A percentile compares a stretch with the other conserved stretches of the same genome.
Conservation (phyloP, 2,797 vertebrate species). For the Poecilia picta region DNA sequence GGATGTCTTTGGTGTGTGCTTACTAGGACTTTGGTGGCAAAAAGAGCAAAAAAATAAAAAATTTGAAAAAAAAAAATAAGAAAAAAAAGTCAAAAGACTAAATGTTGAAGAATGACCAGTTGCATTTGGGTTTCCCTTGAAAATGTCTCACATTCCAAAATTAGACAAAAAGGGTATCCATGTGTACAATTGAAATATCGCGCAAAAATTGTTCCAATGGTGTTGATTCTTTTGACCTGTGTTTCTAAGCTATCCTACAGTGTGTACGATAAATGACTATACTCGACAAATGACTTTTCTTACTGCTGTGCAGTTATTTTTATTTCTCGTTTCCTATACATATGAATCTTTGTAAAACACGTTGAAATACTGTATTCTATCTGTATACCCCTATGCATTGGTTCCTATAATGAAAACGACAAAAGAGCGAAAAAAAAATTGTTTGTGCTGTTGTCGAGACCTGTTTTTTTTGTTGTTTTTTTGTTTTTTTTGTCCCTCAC, state of each 20-base stretch:
- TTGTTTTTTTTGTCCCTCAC: slow-evolving; percentile 1
- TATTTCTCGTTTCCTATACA: slow-evolving; percentile 82
- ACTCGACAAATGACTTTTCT: slow-evolving; percentile 84
- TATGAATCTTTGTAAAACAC: slow-evolving; percentile 85
- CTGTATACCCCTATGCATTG: slow-evolving; percentile 86
- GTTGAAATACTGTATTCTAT: slow-evolving; percentile 84
- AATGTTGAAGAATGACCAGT: slow-evolving; percentile 73
- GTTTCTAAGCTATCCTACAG: slow-evolving; percentile 78
- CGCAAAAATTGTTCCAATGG: slow-evolving; percentile 75
- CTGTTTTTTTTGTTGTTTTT: slow-evolving; percentile 47
- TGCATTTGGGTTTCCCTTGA: slow-evolving; percentile 70
- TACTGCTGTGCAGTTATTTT: slow-evolving; percentile 89
- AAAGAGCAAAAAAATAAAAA: slow-evolving; percentile 25
- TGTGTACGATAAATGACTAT: slow-evolving; percentile 84
- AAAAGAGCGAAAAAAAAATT: slow-evolving; percentile 66
- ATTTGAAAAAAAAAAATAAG: neutral
- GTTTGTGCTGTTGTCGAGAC: slow-evolving; percentile 78
- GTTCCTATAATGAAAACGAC: slow-evolving; percentile 70
- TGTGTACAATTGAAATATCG: slow-evolving; percentile 79
- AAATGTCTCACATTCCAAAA: slow-evolving; percentile 74
- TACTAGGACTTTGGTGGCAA: slow-evolving; percentile 77
- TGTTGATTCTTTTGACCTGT: slow-evolving; percentile 76
- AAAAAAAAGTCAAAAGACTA: slow-evolving; percentile 64
- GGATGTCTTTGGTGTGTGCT: slow-evolving; percentile 80
- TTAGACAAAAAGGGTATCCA: slow-evolving; percentile 68